Base-by-base conservation (phyloP, 2,888 invertebrate species). In the Stenurella melanura region DNA sequence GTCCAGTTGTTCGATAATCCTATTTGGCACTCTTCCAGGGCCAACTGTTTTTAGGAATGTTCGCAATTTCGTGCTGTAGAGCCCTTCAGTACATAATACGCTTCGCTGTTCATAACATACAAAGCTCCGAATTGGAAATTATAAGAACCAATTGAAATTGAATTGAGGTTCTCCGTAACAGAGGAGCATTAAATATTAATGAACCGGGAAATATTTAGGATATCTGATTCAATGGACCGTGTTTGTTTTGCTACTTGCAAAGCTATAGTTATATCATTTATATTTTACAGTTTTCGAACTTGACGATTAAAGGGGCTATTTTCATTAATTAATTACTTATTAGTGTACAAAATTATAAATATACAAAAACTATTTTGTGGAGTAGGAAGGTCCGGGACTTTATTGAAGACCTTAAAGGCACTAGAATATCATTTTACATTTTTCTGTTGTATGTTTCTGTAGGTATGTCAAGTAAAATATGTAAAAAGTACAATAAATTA, bases 21-120 rank as follows among this genome's bases (percentile, higher is more conserved):
- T 21, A 75, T 42, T 75, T 75, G 75, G 75, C 58, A 21, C 42
- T 19, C 7, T 75, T 61, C 75, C 70, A 75, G 38, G 50, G 11
- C 30, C 72, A 26, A 30, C 42, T 63, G 63, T 54, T 72, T 72
- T 50, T 42, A 11, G 60, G 21, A 70, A n/a, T 21, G 19, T 38
- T 58, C 19, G 18, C 58, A 58, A 12, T 58, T 58, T 58, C 19
- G 11, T 10, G 58, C 58, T 58, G 21, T 58, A 19, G 58, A 11
- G 19, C 21, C 12, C 50, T 50, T n/a, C 50, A 50, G 50, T n/a
- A 50, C 15, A 42, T n/a, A 50, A 42, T 50, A 50, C 50, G 12
- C 50, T 50, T 50, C 15, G 5, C n/a, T n/a, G n/a, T 50, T 50
- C 12, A 50, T 50, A 50, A n/a, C 50, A 6, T 19, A 58, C 11